Evolutionary conservation across 2,113 vertebrate genomes (phyloP).

Genomic region (Mohoua ochrocephala): DNA sequence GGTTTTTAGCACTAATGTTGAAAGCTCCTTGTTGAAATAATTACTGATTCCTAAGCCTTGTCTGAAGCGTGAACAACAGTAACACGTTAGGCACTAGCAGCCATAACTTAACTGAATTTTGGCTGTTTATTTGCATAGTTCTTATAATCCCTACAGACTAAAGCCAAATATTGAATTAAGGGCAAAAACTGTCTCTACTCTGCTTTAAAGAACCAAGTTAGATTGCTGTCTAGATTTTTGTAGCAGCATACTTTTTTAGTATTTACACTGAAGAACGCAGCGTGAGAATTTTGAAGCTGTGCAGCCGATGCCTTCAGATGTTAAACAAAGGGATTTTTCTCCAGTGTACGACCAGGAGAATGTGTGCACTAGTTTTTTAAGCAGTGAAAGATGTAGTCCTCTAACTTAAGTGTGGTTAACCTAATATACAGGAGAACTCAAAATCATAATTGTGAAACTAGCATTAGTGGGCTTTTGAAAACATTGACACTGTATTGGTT

Average conservation of each 20-base stretch:
- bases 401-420: not conserved
- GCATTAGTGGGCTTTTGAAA: not conserved
- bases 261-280: not conserved
- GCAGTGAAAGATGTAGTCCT: not conserved
- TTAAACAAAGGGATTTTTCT: conserved; percentile 7
- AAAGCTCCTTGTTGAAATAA: conserved; percentile 37
- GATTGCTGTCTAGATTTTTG: not conserved
- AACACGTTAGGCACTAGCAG: not conserved
- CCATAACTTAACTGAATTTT: conserved; percentile 15
- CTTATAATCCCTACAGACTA: not conserved
- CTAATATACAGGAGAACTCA: not conserved
- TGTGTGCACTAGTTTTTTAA: conserved; percentile 4
- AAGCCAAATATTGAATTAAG: conserved; percentile 30
- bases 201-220: not conserved
- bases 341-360: not conserved
- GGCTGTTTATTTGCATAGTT: conserved; percentile 21
- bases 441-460: not conserved
- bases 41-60: conserved; percentile 26
- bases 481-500: not conserved
- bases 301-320: not conserved
- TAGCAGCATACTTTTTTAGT: not conserved
- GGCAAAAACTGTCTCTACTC: not conserved
- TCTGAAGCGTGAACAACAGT: not conserved
- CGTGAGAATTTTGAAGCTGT: not conserved
- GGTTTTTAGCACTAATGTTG: conserved; percentile 31